A percentile compares a stretch with the other conserved stretches of the same genome.
Evolutionary conservation across 2,888 invertebrate genomes (phyloP).

Genomic region (Rhabditoides inermis): DNA sequence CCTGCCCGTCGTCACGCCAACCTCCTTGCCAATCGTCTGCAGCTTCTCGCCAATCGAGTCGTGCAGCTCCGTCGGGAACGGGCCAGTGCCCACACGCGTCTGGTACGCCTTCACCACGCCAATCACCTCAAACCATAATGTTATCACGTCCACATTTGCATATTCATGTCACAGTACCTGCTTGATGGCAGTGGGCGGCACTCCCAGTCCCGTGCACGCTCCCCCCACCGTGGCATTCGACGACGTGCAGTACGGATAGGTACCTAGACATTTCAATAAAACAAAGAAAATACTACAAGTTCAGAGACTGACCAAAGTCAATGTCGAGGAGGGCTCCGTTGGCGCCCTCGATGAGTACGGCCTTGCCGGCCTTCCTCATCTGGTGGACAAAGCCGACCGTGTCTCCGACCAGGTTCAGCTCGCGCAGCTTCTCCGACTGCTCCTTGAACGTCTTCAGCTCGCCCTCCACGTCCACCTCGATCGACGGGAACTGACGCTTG

Average conservation of each 20-base stretch:
- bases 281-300: not conserved
- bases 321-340: constrained; percentile 98
- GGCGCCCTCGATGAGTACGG: constrained; percentile 88
- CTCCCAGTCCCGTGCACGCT: constrained; percentile 82
- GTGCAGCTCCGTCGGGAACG: constrained; percentile 90
- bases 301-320: constrained; percentile 62
- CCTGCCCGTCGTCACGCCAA: constrained; percentile 85
- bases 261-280: constrained; percentile 57
- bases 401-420: constrained; percentile 70
- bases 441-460: constrained; percentile 41
- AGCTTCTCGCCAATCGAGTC: constrained; percentile 35
- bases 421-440: constrained; percentile 70
- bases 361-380: constrained; percentile 66
- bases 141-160: too few relatives aligned
- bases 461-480: constrained; percentile 39
- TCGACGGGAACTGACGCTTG: constrained; percentile 41
- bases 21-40: constrained; percentile 44
- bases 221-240: constrained; percentile 98
- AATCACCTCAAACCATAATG: constrained; percentile 66
- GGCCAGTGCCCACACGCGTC: constrained; percentile 93
- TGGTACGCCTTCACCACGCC: constrained; percentile 98
- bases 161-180: too few relatives aligned
- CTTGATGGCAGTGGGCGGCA: constrained; percentile 81
- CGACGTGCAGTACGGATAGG: constrained; percentile 96
- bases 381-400: constrained; percentile 70